Conservation (phyloP, 2,797 vertebrate species). For the Phyllotis vaccarum region DNA sequence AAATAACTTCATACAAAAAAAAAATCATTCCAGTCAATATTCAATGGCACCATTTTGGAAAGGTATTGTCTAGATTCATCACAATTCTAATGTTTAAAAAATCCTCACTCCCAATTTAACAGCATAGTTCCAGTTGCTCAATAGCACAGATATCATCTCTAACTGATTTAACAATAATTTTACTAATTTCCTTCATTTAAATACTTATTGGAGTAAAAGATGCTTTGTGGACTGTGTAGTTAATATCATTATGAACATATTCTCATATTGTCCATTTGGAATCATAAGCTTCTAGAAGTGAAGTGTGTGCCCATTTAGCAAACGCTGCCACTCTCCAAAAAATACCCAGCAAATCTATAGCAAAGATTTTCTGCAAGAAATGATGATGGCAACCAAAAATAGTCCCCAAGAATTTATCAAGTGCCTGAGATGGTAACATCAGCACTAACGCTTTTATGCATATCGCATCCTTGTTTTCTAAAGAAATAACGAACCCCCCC, state of each 20-base stretch:
- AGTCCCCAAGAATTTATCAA: conserved; percentile 74
- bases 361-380: conserved; percentile 69
- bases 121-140: not conserved
- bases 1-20: conserved; percentile 38
- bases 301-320: not conserved
- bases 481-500: conserved; percentile 75
- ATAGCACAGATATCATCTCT: not conserved
- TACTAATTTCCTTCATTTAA: conserved; percentile 64
- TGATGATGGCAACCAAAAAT: conserved; percentile 76
- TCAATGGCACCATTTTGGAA: conserved; percentile 19
- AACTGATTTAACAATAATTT: conserved; percentile 56
- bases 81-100: conserved; percentile 55
- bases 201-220: conserved; percentile 40
- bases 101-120: not conserved
- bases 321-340: not conserved
- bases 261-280: not conserved
- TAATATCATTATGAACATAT: not conserved
- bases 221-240: not conserved
- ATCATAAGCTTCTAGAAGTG: conserved; percentile 31
- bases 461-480: conserved; percentile 81
- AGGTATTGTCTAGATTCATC: not conserved
- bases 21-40: not conserved
- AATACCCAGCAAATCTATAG: conserved; percentile 15
- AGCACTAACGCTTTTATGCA: conserved; percentile 73
- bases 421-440: conserved; percentile 71